A percentile compares a stretch with the other conserved stretches of the same genome.
These are phyloP conservation scores for Vanacampus margaritifer DNA, from an alignment of 2,113 vertebrate genomes.

Conservation along the genomic window DNA sequence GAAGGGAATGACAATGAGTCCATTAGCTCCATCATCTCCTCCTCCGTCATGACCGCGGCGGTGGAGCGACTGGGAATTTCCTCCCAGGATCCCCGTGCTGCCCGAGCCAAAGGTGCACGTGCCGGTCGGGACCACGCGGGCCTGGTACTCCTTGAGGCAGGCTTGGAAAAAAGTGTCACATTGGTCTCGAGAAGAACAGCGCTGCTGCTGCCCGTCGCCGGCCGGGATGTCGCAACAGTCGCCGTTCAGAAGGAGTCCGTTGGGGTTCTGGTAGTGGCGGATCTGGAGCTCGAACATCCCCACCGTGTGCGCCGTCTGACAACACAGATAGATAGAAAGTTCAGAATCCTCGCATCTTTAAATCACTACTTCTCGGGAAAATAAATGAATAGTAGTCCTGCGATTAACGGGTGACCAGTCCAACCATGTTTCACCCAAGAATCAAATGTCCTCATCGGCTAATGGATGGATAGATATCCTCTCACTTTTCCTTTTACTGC, in stretches of 20 bases:
- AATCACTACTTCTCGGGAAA: too few relatives aligned
- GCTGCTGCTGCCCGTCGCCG: slow-evolving; percentile 55
- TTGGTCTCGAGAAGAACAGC: slow-evolving; percentile 62
- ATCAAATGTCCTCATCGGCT: too few relatives aligned
- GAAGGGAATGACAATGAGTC: slow-evolving; percentile 74
- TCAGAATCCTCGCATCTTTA: neutral
- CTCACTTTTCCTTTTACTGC: too few relatives aligned
- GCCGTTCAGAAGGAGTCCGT: slow-evolving; percentile 68
- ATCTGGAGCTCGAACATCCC: slow-evolving; percentile 80
- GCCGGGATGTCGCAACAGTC: slow-evolving; percentile 73
- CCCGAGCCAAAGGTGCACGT: slow-evolving; percentile 73
- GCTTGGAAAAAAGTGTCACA: slow-evolving; percentile 77
- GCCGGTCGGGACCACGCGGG: slow-evolving; percentile 64
- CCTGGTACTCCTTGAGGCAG: slow-evolving; percentile 82
- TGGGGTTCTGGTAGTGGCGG: slow-evolving; percentile 68
- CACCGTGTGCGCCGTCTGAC: slow-evolving; percentile 61
- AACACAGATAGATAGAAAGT: neutral
- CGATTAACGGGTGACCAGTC: too few relatives aligned
- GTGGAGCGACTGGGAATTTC: slow-evolving; percentile 66
- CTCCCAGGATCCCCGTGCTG: slow-evolving; percentile 70
- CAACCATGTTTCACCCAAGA: too few relatives aligned
- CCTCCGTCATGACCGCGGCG: slow-evolving; percentile 50
- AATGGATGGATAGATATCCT: too few relatives aligned
- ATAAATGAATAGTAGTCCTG: too few relatives aligned
- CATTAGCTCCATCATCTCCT: slow-evolving; percentile 53